Evolutionary conservation across 1,140 invertebrate genomes (phyloP).

Genomic region (Drosophila dunni): DNA sequence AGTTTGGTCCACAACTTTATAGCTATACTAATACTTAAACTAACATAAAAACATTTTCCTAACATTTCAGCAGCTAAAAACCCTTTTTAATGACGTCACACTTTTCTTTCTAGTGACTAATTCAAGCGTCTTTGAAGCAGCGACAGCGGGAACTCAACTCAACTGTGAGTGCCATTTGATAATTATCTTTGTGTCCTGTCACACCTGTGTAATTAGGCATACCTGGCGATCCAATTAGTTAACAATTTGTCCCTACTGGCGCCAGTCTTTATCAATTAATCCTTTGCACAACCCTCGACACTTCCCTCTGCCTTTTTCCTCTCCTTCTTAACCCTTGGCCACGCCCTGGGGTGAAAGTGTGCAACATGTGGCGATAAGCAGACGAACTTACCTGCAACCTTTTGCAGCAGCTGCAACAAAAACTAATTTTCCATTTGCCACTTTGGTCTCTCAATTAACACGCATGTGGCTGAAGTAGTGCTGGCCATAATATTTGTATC

Average conservation of each 20-base stretch:
- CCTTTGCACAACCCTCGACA: conserved; percentile 43
- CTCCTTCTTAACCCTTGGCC: neutral
- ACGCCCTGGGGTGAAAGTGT: conserved; percentile 39
- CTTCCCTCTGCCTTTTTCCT: neutral
- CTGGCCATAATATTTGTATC: too few species aligned
- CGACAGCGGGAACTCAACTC: too few species aligned
- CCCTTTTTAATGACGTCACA: too few species aligned
- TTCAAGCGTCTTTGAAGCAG: too few species aligned
- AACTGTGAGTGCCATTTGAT: too few species aligned
- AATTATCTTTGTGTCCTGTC: conserved; percentile 21
- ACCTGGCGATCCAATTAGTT: conserved; percentile 64
- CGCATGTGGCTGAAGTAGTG: conserved; percentile 7
- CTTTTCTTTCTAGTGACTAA: too few species aligned
- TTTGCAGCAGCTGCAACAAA: conserved; percentile 49
- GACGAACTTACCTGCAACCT: conserved; percentile 28
- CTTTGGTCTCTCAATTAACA: conserved; percentile 66
- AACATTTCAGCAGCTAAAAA: too few species aligned
- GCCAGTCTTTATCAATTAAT: conserved; percentile 73
- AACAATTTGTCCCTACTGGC: conserved; percentile 76
- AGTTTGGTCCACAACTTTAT: too few species aligned
- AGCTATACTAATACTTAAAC: too few species aligned
- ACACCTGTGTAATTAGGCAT: conserved; percentile 32
- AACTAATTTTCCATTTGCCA: conserved; percentile 2
- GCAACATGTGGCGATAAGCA: conserved; percentile 43
- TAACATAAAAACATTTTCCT: too few species aligned